Base-by-base conservation (phyloP, 2,888 invertebrate genomes). In the Sabellastarte sp. region DNA sequence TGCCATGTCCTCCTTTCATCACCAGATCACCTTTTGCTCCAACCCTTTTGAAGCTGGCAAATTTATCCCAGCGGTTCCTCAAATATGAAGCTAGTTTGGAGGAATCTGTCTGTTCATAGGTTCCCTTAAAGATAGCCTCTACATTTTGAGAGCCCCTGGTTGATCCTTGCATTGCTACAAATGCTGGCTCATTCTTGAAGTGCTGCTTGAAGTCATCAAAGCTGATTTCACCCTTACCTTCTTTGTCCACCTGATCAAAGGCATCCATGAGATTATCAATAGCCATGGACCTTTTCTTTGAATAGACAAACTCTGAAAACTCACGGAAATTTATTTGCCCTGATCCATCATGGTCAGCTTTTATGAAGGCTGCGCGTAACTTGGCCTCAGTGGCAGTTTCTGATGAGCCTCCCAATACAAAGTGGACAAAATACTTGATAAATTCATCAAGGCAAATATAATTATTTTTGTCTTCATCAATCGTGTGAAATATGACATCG, bases 311-410 rank as follows among this genome's bases (percentile, higher is more conserved):
- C 55, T 70, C 68, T 10, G 68, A 62, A 61, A 69, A 70, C 60
- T 70, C 68, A 33, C 64, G 66, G 60, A 72, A 70, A 59, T 66
- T 64, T 1, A 72, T 31, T 10, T 60, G 62, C 1, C 70, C 70
- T 5, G 64, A 61, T 0, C 68, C 70, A 41, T 70, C 61, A 28
- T 64, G 29, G 51, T 72, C 72, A 24, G 72, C 72, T 5, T 53
- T 20, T 5, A 70, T 56, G 59, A 72, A 72, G 10, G 68, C 70
- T 1, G 53, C 53, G 26, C 66, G 58, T 10, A 69, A 55, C n/a
- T 57, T 62, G 30, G 62, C 58, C 4, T 64, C 63, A 5, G 24
- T n/a, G 3, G 60, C 55, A 1, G 59, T 55, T 15, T 57, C 50
- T 29, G 31, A 58, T 1, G 32, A 26, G 32, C 69, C 69, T 20